Evolutionary conservation across 2,888 invertebrate species (phyloP).

Genomic region (Andrena camellia): DNA sequence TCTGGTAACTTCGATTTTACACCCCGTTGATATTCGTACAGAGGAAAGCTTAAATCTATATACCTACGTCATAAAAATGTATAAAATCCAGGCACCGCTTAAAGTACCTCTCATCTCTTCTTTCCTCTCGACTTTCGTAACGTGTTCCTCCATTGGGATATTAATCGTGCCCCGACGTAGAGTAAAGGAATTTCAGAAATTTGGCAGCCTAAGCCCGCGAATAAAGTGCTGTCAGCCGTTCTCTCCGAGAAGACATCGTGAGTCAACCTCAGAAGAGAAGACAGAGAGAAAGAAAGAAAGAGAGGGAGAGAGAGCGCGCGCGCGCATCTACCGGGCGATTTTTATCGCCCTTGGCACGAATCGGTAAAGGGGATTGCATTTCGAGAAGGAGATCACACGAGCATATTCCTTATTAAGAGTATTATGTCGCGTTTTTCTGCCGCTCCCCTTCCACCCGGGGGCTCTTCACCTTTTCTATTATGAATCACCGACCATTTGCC

Average conservation of each 20-base stretch:
- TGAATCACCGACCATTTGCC: slow-evolving; percentile 35
- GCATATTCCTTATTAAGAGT: slow-evolving; percentile 53
- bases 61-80: neutral
- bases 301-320: slow-evolving; percentile 32
- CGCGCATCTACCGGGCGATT: slow-evolving; percentile 55
- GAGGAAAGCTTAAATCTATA: neutral
- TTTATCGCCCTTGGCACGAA: slow-evolving; percentile 73
- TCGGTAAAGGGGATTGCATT: slow-evolving; percentile 59
- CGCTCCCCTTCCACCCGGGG: slow-evolving; percentile 28
- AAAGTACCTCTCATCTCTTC: neutral
- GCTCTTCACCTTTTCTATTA: slow-evolving; percentile 32
- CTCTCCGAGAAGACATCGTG: slow-evolving; percentile 23
- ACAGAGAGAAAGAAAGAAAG: slow-evolving; percentile 1
- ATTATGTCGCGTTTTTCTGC: slow-evolving; percentile 40
- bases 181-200: slow-evolving; percentile 8
- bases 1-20: no score
- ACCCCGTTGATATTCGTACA: neutral
- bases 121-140: neutral
- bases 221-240: neutral
- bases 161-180: neutral
- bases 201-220: neutral
- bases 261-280: slow-evolving; percentile 29
- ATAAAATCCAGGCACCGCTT: neutral
- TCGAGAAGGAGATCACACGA: slow-evolving; percentile 57
- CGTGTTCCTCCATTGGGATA: neutral